Evolutionary conservation across 2,797 vertebrate genomes (phyloP), one percentile per base, ranked within the genome.

Genomic region (Eidolon dupreanum): DNA sequence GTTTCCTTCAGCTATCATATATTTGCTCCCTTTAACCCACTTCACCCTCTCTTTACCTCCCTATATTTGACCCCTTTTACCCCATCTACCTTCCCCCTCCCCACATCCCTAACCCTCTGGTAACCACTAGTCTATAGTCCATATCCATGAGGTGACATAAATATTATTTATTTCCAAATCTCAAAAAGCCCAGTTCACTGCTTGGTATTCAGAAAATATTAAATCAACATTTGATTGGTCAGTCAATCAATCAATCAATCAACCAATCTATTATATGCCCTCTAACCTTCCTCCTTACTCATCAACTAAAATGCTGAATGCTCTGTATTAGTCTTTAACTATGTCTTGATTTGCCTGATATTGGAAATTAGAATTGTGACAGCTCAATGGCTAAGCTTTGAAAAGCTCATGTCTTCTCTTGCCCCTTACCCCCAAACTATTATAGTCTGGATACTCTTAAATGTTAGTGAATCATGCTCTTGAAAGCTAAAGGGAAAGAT

Each of bases 401-500:
- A 55, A 77, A 74, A 79, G 13, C 6, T 22, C 16, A 8, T 59
- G 61, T 57, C 88, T 93, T 61, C 53, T 93, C 49, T 88, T 59
- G 15, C 8, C 26, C 41, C 13, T 82, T 81, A 31, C 31, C 31
- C 57, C 46, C 63, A 92, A 49, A 51, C 1, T 55, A 20, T 57
- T 38, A 53, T 15, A 57, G 49, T n/a, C 26, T 83, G 26, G 43
- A 43, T 93, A 51, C 4, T 79, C 12, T 88, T 53, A 93, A 92
- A 95, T 71, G 41, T 79, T 66, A 61, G 41, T n/a, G 22, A 92
- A 51, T 75, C 26, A 66, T 51, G 46, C 26, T 92, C 33, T 81
- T 90, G 59, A 92, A 90, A 70, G 26, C 28, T 74, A 90, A 88
- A 82, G 65, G 26, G 53, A 94, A 95, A 88, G 36, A 85, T 22